Evolutionary conservation across 1,140 invertebrate species (phyloP).

Genomic region (Mylabris phalerata): DNA sequence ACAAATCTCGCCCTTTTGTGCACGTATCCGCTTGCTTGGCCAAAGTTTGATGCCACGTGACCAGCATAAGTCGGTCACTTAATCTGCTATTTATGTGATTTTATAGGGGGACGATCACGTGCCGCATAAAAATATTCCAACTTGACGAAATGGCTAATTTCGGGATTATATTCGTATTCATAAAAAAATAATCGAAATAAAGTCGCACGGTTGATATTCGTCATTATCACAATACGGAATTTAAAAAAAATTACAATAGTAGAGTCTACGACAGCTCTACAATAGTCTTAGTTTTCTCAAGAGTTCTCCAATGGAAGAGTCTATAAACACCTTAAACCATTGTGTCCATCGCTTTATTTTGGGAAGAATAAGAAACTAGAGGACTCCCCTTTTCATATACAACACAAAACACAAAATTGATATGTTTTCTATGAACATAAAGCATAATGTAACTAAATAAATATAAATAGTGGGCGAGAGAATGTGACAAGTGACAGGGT

Average conservation of each 20-base stretch:
- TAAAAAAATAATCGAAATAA: no score
- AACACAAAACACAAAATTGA: conserved; percentile 14
- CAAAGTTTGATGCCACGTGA: conserved; percentile 30
- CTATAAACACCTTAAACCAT: conserved; percentile 19
- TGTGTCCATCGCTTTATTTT: conserved; percentile 16
- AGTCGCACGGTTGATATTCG: no score
- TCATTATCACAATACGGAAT: no score
- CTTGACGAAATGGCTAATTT: conserved; percentile 16
- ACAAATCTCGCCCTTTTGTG: no score
- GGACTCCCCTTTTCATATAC: neutral
- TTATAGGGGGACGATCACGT: conserved; percentile 26
- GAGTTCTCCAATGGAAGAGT: conserved; percentile 1
- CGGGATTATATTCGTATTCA: conserved; percentile 16
- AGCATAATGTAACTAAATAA: conserved; percentile 29
- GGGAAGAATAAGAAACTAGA: conserved; percentile 12
- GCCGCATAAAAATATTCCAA: conserved; percentile 4
- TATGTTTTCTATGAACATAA: conserved; percentile 25
- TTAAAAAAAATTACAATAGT: no score
- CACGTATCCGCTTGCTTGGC: no score
- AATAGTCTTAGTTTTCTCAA: conserved; percentile 11
- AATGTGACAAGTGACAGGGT: conserved; percentile 31
- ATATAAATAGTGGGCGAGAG: conserved; percentile 31
- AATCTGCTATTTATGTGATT: conserved; percentile 44
- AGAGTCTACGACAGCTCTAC: no score
- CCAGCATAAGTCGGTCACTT: conserved; percentile 41